Evolutionary conservation across 2,888 invertebrate genomes (phyloP).

Genomic region (Ommatoiulus sabulosus): DNA sequence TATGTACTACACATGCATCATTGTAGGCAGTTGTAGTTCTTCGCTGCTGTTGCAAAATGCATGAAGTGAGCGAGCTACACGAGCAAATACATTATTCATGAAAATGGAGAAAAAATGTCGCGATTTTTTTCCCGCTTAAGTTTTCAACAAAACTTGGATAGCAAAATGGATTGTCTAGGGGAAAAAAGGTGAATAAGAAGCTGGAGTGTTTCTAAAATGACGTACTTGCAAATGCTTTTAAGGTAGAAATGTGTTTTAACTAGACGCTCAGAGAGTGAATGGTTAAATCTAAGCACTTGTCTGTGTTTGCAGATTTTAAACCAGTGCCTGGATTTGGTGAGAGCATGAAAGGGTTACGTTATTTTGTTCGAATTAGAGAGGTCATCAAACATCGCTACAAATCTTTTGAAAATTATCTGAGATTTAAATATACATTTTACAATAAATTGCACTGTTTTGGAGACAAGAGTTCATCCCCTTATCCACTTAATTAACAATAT

Average conservation of each 20-base stretch:
- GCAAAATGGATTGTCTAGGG: background rate
- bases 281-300: background rate
- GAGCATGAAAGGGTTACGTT: background rate
- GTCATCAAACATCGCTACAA: no score
- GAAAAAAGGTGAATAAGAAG: background rate
- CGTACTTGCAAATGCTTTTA: background rate
- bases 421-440: no score
- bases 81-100: conserved; percentile 3
- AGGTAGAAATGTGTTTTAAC: no score
- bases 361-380: background rate
- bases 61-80: background rate
- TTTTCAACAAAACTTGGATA: background rate
- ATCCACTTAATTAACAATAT: no score
- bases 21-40: background rate
- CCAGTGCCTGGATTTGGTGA: no score
- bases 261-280: no score
- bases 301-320: background rate
- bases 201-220: background rate
- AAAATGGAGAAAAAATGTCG: background rate
- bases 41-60: background rate
- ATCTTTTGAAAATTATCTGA: no score
- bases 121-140: background rate
- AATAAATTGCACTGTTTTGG: no score
- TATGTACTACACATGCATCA: background rate
- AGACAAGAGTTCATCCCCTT: no score